These are phyloP conservation scores for Graphium colonna DNA, from an alignment of 2,888 invertebrate genomes.

Conservation along the genomic window DNA sequence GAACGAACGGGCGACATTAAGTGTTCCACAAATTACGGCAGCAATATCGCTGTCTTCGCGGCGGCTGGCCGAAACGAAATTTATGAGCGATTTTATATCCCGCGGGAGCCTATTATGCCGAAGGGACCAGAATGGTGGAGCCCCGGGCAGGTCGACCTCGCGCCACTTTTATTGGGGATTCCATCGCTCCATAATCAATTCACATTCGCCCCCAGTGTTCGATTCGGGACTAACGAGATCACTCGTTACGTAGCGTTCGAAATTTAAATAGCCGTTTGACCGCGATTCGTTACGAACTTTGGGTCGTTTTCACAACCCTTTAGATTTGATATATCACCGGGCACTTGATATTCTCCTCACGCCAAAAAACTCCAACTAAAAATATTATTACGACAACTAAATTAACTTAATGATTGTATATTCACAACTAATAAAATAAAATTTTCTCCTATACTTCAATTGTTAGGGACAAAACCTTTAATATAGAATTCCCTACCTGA, in stretches of 20 bases:
- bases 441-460: neutral
- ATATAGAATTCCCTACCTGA: neutral
- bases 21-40: constrained; percentile 34
- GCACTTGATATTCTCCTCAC: neutral
- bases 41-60: constrained; percentile 38
- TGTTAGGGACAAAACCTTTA: neutral
- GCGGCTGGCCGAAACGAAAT: constrained; percentile 51
- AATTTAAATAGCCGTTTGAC: neutral
- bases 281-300: neutral
- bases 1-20: constrained; percentile 10
- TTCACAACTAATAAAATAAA: no score
- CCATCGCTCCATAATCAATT: neutral
- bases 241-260: neutral
- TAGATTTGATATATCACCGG: neutral
- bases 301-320: neutral
- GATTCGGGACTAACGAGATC: neutral
- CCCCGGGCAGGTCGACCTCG: constrained; percentile 9
- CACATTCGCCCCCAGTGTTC: neutral
- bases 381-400: no score
- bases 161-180: constrained; percentile 8
- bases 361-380: no score
- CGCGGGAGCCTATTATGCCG: constrained; percentile 57
- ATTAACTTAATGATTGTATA: no score
- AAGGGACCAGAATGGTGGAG: constrained; percentile 33
- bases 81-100: constrained; percentile 64